Percentiles rank a stretch among this genome's conserved stretches.
Conservation (phyloP, 2,113 vertebrate species). For the Calypte anna region DNA sequence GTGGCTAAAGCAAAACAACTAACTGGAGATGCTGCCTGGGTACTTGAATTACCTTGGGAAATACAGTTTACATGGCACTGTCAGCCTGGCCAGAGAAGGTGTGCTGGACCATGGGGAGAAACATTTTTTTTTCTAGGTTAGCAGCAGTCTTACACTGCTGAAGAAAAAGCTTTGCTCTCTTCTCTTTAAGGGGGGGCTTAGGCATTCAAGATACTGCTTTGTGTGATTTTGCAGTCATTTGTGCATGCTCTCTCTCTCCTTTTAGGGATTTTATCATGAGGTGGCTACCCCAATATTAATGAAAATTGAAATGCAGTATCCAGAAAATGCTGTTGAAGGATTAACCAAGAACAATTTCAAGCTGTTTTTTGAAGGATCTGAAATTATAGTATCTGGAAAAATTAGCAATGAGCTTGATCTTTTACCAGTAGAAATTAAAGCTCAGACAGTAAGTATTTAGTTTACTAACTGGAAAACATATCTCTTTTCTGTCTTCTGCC, state of each 20-base stretch:
- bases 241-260: neutral
- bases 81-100: neutral
- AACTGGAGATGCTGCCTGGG: neutral
- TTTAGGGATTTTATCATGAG: slow-evolving; percentile 89
- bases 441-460: slow-evolving; percentile 79
- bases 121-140: neutral
- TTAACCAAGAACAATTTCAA: slow-evolving; percentile 82
- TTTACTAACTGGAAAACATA: neutral
- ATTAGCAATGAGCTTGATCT: slow-evolving; percentile 74
- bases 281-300: slow-evolving; percentile 85
- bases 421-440: slow-evolving; percentile 81
- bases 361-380: slow-evolving; percentile 86
- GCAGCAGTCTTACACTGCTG: neutral
- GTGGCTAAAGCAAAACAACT: neutral
- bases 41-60: neutral
- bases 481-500: neutral
- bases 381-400: slow-evolving; percentile 89
- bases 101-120: neutral
- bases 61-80: neutral
- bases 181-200: neutral
- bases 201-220: neutral
- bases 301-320: slow-evolving; percentile 84
- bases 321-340: slow-evolving; percentile 74
- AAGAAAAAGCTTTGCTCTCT: neutral
- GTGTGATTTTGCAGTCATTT: neutral